A percentile compares a stretch with the other conserved stretches of the same genome.
Conservation (phyloP, 1,140 invertebrate species). For the Ceratina calcarata region DNA sequence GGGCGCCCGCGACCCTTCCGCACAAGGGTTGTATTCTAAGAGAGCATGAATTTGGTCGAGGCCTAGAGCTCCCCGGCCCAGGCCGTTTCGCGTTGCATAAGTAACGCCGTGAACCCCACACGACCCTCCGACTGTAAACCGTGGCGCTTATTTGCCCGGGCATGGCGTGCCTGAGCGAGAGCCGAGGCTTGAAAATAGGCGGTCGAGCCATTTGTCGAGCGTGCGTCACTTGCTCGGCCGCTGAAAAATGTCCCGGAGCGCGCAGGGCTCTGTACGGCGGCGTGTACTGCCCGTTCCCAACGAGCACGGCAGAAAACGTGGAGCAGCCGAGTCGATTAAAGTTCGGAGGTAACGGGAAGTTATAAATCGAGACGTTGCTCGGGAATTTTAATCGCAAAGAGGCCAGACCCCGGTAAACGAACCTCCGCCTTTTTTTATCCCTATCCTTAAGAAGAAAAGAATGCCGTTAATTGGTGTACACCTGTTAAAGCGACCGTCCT, state of each 20-base stretch:
- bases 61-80: constrained; percentile 24
- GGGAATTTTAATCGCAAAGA: constrained; percentile 19
- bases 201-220: constrained; percentile 69
- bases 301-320: background rate
- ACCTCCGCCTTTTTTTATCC: background rate
- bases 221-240: constrained; percentile 41
- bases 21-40: constrained; percentile 74
- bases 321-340: background rate
- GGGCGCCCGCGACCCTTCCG: constrained; percentile 73
- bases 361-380: constrained; percentile 8
- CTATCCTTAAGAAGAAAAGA: background rate
- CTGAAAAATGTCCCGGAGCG: constrained; percentile 22
- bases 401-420: background rate
- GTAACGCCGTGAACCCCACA: constrained; percentile 70
- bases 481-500: constrained; percentile 4
- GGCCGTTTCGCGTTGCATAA: constrained; percentile 74
- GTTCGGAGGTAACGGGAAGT: constrained; percentile 15
- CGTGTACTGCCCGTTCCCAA: no score
- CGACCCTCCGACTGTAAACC: constrained; percentile 69
- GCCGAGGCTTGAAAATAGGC: constrained; percentile 45
- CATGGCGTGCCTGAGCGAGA: constrained; percentile 14
- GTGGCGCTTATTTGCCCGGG: constrained; percentile 72
- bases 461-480: constrained; percentile 27
- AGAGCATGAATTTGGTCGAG: constrained; percentile 75
- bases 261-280: no score